Evolutionary conservation across 1,140 invertebrate genomes (phyloP).

Genomic region (Myzus persicae): DNA sequence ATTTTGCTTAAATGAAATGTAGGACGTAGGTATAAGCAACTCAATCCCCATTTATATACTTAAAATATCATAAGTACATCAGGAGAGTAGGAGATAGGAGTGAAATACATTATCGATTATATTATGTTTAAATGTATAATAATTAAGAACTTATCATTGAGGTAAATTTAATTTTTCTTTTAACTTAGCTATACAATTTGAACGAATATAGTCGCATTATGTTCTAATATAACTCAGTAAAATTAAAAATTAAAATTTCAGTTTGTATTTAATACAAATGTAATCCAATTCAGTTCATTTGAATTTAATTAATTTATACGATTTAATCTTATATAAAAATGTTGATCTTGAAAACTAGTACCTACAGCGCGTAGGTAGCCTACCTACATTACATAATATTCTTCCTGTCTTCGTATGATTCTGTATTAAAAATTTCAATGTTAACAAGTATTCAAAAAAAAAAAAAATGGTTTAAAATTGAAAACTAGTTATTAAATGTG

Average conservation of each 20-base stretch:
- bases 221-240: neutral
- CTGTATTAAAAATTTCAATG: neutral
- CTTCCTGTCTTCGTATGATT: neutral
- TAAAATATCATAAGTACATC: neutral
- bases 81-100: neutral
- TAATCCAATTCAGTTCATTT: neutral
- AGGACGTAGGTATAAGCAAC: neutral
- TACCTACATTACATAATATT: neutral
- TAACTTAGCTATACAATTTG: neutral
- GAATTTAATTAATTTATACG: neutral
- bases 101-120: neutral
- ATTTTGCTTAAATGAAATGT: neutral
- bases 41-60: neutral
- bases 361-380: neutral
- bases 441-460: neutral
- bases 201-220: neutral
- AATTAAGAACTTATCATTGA: neutral
- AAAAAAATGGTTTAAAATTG: neutral
- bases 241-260: neutral
- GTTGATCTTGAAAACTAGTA: slow-evolving; percentile 16
- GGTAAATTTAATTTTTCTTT: neutral
- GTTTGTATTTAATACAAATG: neutral
- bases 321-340: neutral
- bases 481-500: neutral
- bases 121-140: neutral